phyloP scores from a whole-genome alignment of 2,797 vertebrate species.

The Muraenolepis orangiensis region DNA sequence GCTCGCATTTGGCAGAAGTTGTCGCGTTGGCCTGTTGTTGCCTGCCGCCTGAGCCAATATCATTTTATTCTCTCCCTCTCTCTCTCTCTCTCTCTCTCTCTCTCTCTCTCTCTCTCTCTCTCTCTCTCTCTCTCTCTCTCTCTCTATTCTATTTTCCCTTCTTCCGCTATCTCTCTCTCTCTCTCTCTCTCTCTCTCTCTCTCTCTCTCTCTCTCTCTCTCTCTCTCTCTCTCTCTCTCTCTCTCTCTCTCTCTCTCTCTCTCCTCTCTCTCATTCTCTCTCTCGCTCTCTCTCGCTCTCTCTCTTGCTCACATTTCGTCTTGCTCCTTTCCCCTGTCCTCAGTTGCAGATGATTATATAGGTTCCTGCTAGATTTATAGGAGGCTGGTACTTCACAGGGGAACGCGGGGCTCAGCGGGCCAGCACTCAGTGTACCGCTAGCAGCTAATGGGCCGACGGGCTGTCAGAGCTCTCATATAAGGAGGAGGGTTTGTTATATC shows the following conservation, averaged over 20 bases:
- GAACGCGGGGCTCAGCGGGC: conserved; percentile 29
- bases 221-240: too few species aligned
- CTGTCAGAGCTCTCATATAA: neutral
- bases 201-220: too few species aligned
- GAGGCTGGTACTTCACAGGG: conserved; percentile 37
- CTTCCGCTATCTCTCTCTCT: too few species aligned
- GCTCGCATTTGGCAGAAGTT: neutral
- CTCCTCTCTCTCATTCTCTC: too few species aligned
- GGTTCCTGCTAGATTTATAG: conserved; percentile 61
- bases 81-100: neutral
- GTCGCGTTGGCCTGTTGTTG: neutral
- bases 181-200: too few species aligned
- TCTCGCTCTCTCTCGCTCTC: neutral
- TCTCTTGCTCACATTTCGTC: neutral
- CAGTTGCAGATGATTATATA: conserved; percentile 28
- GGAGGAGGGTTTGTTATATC: neutral
- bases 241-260: too few species aligned
- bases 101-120: neutral
- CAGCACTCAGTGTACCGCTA: neutral
- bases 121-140: neutral
- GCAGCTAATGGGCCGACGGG: neutral
- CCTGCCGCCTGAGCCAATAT: neutral
- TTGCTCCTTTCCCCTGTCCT: conserved; percentile 9
- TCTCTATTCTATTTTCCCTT: too few species aligned
- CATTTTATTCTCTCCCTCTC: conserved; percentile 11